Base-by-base conservation (phyloP, 2,888 invertebrate species). In the Parascotia fuliginaria region DNA sequence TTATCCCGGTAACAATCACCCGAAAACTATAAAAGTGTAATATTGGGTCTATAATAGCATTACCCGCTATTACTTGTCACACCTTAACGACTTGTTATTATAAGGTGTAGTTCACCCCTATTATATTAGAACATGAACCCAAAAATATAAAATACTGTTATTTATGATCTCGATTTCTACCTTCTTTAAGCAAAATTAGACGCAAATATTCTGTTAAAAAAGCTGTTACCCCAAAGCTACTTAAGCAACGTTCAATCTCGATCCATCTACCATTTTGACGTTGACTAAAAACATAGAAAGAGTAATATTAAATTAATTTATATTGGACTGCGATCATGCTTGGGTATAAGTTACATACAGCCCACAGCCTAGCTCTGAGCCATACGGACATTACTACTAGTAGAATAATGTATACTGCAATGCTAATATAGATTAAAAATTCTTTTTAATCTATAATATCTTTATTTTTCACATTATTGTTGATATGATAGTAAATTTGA, bases 231-330 rank as follows among this genome's bases (percentile, higher is more conserved):
- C 24, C 47, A n/a, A 49, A 39, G 33, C 42, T 65, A 29, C 56
- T 60, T 37, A 44, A 44, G 34, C 39, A 56, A 49, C 56, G 61
- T 50, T 60, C 61, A 60, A 65, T 65, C 65, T 55, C 42, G 49
- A 60, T 65, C 49, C 42, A 60, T 63, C 56, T 50, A 45, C 52
- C 44, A 52, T 46, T 43, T 52, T 11, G 65, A 56, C 61, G 50
- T 45, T 50, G 29, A 40, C 55, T 54, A 36, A 60, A 29, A 39
- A 57, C 43, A 43, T 13, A 19, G 13, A 27, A 24, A 45, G 41
- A 46, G 49, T 58, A 24, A 24, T 24, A 0, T 7, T n/a, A n/a
- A 1, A 11, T 22, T 38, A 48, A 48, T 19, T 45, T 58, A 31
- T 32, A 42, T 31, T 47, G 32, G 7, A 24, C n/a, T n/a, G n/a